Conservation (phyloP, 2,797 vertebrate genomes). For the Thunnus albacares region DNA sequence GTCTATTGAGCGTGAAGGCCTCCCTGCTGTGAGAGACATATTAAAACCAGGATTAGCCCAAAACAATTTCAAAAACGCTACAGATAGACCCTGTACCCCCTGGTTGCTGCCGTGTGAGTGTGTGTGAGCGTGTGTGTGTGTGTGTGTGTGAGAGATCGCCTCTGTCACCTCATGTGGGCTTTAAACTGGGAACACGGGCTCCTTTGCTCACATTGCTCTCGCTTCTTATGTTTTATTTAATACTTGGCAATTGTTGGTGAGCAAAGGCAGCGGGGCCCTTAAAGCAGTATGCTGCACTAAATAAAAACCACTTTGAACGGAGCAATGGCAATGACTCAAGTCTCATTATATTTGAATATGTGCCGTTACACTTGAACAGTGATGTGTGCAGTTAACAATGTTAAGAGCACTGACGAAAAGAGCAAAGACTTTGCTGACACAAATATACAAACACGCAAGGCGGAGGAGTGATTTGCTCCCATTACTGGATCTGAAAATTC, state of each 20-base stretch:
- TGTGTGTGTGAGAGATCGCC: constrained; percentile 28
- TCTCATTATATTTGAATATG: constrained; percentile 67
- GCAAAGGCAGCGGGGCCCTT: constrained; percentile 72
- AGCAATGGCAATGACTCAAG: constrained; percentile 68
- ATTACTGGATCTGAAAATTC: constrained; percentile 57
- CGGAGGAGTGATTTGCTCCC: constrained; percentile 51
- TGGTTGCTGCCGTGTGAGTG: constrained; percentile 24
- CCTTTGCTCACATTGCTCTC: constrained; percentile 72
- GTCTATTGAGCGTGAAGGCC: constrained; percentile 69
- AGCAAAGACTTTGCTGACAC: constrained; percentile 56
- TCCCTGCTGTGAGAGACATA: constrained; percentile 74
- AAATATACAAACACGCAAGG: constrained; percentile 46
- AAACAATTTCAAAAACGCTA: constrained; percentile 75
- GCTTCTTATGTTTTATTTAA: constrained; percentile 75
- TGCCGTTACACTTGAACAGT: constrained; percentile 59
- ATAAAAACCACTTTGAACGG: constrained; percentile 70
- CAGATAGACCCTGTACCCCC: constrained; percentile 33
- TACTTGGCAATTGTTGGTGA: constrained; percentile 66
- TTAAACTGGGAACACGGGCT: constrained; percentile 54
- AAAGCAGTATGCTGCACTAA: constrained; percentile 68
- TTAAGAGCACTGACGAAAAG: constrained; percentile 53
- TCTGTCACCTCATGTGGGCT: constrained; percentile 53
- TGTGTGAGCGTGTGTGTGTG: constrained; percentile 12
- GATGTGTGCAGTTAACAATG: constrained; percentile 64
- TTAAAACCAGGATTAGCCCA: constrained; percentile 79